Evolutionary conservation across 2,888 invertebrate species (phyloP), one percentile per base, ranked within the genome.

Genomic region (Nipponacmea schrenckii): DNA sequence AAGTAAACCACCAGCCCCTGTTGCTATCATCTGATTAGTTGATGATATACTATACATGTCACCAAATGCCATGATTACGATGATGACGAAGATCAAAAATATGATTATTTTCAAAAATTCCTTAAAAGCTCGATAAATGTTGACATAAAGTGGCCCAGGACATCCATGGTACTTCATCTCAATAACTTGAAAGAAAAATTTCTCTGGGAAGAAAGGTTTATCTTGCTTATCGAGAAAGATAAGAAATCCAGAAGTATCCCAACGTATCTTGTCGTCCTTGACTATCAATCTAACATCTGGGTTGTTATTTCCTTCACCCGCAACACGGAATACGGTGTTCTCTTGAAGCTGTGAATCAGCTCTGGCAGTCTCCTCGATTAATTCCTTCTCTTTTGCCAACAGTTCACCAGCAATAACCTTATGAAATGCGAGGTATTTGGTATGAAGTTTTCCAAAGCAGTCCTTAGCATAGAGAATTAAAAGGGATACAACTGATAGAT

Each of bases 361-460:
- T 64, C 69, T 62, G 12, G 80, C 78, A 24, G 78, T 74, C 4
- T 64, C 67, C 64, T 80, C 69, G 24, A 82, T 77, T 62, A 82
- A 80, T 5, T 78, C 76, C 27, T 66, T 68, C 56, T 70, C 72
- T 70, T 72, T 69, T 2, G 24, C 64, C 66, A 76, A 69, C 45
- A 78, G 64, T 27, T 71, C 62, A n/a, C 62, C 27, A 48, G 71
- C 69, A 56, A 78, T 75, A 27, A 73, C 71, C 69, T 82, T 81
- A 77, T 87, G 85, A 62, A 85, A 85, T n/a, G 80, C 79, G 20
- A 84, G 77, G 77, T 86, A 87, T 39, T 78, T 82, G 39, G 78
- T 81, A 24, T 76, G 77, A 0, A 87, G 86, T 39, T 80, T 77
- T 46, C 83, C 81, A 74, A 85, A 85, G 45, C 81, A 79, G 69